Evolutionary conservation across 1,140 invertebrate species (phyloP), one percentile per base, ranked within the genome.

Genomic region (Lordiphosa mommai): DNA sequence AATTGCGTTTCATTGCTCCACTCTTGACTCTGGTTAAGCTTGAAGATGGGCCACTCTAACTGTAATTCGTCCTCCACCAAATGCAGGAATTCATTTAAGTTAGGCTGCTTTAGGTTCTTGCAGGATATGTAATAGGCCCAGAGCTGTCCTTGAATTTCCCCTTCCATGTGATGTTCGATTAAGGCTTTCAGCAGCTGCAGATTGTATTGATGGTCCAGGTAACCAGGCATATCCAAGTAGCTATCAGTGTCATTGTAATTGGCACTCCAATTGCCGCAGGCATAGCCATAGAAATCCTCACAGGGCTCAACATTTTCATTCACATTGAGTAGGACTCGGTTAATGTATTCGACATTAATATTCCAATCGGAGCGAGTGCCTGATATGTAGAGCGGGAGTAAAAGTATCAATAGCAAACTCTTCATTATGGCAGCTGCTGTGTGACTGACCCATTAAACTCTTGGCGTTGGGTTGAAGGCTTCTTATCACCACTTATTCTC

Each of bases 251-350:
- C 36, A 4, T 46, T 29, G 20, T 77, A 71, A 20, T 77, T 58
- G n/a, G 7, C 37, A 12, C 48, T 43, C 72, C 72, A 82, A 36
- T 77, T 70, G 9, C 76, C 76, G 9, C 76, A 82, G 6, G 76
- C 72, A 50, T 50, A 82, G 17, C 49, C 56, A 47, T 77, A 77
- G 60, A 82, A 82, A 48, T 82, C 63, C 5, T 73, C 72, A 40
- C 76, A 82, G 2, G 70, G 76, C 41, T 73, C 38, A 9, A 71
- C 57, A 14, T 52, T 64, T 4, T n/a, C 37, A 36, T 82, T 73
- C 12, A 82, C 33, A 67, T 73, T 82, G n/a, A 3, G 48, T 20
- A 67, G 5, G 17, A 82, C 38, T 41, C 51, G 48, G 32, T 56
- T 10, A 14, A 72, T 8, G 47, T 59, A 72, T 6, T 40, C 12